Evolutionary conservation across 2,888 invertebrate species (phyloP).

Genomic region (Euplexia lucipara): DNA sequence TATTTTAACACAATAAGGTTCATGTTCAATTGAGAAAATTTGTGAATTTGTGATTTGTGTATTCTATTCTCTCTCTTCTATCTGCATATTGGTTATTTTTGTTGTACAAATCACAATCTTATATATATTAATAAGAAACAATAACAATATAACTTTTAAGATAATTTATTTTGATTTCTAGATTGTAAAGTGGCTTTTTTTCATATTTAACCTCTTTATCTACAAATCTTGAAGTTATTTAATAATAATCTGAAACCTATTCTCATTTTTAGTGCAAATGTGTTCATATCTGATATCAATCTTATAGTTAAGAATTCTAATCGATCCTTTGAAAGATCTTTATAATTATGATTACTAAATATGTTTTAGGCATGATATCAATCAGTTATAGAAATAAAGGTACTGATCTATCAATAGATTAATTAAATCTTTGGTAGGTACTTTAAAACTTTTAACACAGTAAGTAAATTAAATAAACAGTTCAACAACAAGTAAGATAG

Average conservation of each 20-base stretch:
- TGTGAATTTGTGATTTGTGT: no score
- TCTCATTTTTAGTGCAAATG: no score
- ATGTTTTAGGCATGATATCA: background rate
- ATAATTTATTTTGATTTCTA: constrained; percentile 7
- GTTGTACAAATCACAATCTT: no score
- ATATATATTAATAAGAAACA: no score
- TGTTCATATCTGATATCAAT: no score
- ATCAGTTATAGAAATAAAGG: background rate
- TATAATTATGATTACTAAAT: background rate
- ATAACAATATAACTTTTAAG: no score
- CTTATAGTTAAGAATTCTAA: no score
- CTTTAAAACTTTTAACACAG: background rate
- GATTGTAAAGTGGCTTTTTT: background rate
- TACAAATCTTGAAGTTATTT: background rate
- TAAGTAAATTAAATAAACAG: background rate
- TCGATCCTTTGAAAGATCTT: background rate
- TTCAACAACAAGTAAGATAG: background rate
- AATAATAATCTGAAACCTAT: background rate
- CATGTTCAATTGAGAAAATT: no score
- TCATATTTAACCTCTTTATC: constrained; percentile 1
- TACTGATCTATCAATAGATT: background rate
- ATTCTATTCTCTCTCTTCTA: no score
- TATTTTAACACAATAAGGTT: no score
- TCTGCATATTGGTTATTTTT: no score
- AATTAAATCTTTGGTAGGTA: background rate